Evolutionary conservation across 2,113 vertebrate species (phyloP).

Genomic region (Microtus ochrogaster): DNA sequence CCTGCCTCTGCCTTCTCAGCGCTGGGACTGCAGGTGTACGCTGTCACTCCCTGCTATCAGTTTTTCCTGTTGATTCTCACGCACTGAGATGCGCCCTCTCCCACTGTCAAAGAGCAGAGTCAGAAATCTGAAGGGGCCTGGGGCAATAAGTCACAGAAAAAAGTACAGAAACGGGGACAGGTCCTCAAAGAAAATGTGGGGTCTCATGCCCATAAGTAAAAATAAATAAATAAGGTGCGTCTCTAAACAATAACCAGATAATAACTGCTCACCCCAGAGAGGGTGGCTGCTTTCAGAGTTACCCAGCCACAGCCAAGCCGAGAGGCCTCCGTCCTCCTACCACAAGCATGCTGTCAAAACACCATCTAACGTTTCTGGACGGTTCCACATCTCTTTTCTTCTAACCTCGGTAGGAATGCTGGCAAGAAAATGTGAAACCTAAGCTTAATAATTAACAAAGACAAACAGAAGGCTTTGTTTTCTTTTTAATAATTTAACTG

Average conservation of each 20-base stretch:
- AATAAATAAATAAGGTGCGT: not conserved
- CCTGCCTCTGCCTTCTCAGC: not conserved
- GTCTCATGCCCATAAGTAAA: not conserved
- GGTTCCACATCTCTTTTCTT: slow-evolving; percentile 25
- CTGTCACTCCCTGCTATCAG: not conserved
- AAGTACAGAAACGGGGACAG: too few species aligned
- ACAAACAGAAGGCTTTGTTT: not conserved
- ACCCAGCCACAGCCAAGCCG: not conserved
- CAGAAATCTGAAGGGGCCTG: not conserved
- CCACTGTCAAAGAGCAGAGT: not conserved
- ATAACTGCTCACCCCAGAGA: not conserved
- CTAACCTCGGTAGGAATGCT: slow-evolving; percentile 52
- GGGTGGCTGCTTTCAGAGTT: not conserved
- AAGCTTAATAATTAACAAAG: slow-evolving; percentile 58
- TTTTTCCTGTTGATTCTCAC: not conserved
- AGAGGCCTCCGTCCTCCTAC: fast-evolving
- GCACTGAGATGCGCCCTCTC: not conserved
- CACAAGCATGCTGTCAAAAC: too few species aligned
- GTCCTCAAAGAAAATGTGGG: not conserved
- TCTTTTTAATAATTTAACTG: not conserved
- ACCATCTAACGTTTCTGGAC: not conserved
- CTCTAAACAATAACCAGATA: not conserved
- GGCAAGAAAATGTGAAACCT: slow-evolving; percentile 45
- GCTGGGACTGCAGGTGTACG: not conserved
- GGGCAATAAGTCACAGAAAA: not conserved